Evolutionary conservation across 64 coral and sea anemone genomes (phyloP), one percentile per base, ranked within the genome.

Genomic region (Actinia tenebrosa): DNA sequence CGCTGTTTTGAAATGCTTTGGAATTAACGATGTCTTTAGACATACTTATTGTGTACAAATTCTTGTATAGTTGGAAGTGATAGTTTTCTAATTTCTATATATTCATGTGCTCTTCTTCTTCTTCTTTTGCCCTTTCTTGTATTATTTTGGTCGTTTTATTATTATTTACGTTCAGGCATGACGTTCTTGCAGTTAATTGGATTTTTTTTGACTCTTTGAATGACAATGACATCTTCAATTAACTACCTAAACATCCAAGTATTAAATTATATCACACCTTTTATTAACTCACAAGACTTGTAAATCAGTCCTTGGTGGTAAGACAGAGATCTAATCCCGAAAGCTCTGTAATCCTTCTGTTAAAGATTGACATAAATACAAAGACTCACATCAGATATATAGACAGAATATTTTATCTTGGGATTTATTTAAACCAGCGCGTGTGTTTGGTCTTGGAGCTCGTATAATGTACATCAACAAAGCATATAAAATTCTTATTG

Each of bases 171-270:
- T 50, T 50, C 19, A 10, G 17, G 47, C 47, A 37, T 81, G 79
- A 53, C 79, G 42, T 81, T 50, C 10, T 3, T 81, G 79, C 53
- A 37, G 79, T 81, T 81, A 81, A 81, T 81, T 81, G 79, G 79
- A 45, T 79, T 75, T 81, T 45, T 20, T 81, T 45, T 18, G 20
- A 20, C 43, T 82, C 10, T 47, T 82, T 81, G 78, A 63, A 71
- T 81, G 61, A 87, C 84, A 87, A 92, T 53, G 16, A 44, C 22
- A 75, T 87, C 46, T 83, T 83, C 62, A 92, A 92, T 92, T 92
- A 92, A 87, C 86, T 56, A 92, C 85, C n/a, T 53, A 83, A 86
- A 80, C 71, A 92, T 92, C 85, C 47, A 1, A 81, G 16, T 81
- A 19, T 75, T 42, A 75, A 30, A 75, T 75, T 42, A 37, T 37